These are phyloP conservation scores for Acrocephalus arundinaceus DNA, from an alignment of 2,113 vertebrate genomes.

Conservation along the genomic window DNA sequence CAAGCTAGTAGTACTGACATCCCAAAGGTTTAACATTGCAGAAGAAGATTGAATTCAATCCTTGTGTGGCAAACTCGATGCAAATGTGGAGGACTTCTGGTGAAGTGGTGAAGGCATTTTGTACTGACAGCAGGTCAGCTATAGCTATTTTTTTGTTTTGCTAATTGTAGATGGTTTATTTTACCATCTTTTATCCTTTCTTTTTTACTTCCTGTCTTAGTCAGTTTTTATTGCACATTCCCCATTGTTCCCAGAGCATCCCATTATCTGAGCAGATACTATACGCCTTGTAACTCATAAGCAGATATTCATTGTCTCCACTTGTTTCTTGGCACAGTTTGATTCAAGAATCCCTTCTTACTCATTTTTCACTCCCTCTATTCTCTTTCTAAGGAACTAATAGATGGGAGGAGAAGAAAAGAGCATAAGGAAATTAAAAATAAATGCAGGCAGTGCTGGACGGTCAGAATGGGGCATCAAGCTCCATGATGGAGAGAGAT, in stretches of 20 bases:
- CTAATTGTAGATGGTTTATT: background rate
- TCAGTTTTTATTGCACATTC: background rate
- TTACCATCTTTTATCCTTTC: background rate
- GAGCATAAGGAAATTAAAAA: background rate
- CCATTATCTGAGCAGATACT: background rate
- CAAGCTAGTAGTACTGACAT: background rate
- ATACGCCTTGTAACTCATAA: slow-evolving; percentile 14
- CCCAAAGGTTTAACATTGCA: background rate
- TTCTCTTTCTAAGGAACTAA: background rate
- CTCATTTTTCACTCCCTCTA: background rate
- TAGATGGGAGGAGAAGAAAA: background rate
- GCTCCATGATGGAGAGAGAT: background rate
- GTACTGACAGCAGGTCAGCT: background rate
- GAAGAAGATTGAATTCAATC: background rate
- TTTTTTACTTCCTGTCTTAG: background rate
- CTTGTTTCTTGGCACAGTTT: background rate
- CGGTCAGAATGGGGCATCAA: background rate
- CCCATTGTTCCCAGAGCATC: slow-evolving; percentile 5
- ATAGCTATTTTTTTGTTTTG: background rate
- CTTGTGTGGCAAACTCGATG: background rate
- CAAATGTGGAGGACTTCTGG: background rate
- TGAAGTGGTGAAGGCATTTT: background rate
- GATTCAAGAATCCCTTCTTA: background rate
- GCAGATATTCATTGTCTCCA: background rate
- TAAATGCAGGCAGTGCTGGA: background rate